Conservation (phyloP, 1,140 invertebrate genomes). For the Pseudomyrmex gracilis region DNA sequence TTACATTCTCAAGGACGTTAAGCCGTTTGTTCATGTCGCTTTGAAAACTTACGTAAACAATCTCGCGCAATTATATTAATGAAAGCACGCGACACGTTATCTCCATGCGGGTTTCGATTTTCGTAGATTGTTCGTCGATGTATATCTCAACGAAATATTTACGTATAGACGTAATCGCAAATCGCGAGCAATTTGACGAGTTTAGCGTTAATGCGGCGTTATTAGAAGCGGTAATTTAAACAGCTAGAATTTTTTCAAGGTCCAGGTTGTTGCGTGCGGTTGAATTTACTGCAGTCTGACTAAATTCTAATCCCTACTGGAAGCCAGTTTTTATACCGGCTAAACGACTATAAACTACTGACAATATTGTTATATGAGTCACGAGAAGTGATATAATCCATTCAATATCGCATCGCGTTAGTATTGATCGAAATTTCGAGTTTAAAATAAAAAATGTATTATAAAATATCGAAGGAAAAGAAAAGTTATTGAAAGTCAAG, state of each 20-base stretch:
- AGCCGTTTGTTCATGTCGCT: neutral
- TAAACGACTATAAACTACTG: neutral
- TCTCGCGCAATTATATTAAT: constrained; percentile 5
- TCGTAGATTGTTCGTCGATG: neutral
- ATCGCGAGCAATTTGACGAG: constrained; percentile 12
- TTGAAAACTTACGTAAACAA: neutral
- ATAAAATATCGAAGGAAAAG: too few species aligned
- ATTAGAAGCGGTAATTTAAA: constrained; percentile 11
- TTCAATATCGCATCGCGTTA: too few species aligned
- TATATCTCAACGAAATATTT: constrained; percentile 10
- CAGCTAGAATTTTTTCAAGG: constrained; percentile 34
- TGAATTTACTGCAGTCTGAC: neutral
- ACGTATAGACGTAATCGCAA: constrained; percentile 14
- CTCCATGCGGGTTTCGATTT: constrained; percentile 7
- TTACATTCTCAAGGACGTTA: neutral
- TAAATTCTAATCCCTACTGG: neutral
- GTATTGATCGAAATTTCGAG: too few species aligned
- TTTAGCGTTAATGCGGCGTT: constrained; percentile 7
- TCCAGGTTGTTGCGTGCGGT: neutral
- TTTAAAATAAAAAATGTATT: too few species aligned
- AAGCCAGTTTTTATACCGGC: neutral
- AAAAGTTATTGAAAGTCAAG: too few species aligned
- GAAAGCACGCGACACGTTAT: constrained; percentile 46
- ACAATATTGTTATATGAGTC: too few species aligned
- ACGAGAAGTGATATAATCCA: too few species aligned